phyloP scores from a whole-genome alignment of 2,797 vertebrate species.

The Aldrovandia affinis region DNA sequence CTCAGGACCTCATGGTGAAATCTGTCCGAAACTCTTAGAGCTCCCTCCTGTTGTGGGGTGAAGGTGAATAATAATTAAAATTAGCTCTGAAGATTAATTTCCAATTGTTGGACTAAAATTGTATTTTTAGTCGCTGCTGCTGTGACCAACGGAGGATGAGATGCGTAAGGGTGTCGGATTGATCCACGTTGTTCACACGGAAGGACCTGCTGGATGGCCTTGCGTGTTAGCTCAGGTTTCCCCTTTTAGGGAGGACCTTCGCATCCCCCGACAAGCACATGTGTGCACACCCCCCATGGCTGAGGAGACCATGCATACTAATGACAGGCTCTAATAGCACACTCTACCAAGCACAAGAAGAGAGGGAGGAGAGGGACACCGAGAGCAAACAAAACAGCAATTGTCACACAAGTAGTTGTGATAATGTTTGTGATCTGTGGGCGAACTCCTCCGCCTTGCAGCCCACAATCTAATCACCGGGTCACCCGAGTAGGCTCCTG shows the following conservation, averaged over 20 bases:
- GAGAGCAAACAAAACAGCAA: constrained; percentile 24
- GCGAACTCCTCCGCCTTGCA: constrained; percentile 6
- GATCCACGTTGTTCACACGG: neutral
- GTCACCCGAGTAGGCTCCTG: neutral
- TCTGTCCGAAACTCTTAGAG: constrained; percentile 44
- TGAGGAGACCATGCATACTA: constrained; percentile 26
- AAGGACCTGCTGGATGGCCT: neutral
- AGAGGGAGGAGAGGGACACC: neutral
- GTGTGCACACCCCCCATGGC: neutral
- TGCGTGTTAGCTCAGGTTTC: neutral
- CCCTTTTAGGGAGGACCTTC: neutral
- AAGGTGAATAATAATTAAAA: constrained; percentile 14
- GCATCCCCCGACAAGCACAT: constrained; percentile 14
- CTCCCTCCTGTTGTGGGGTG: constrained; percentile 18
- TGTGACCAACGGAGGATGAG: neutral
- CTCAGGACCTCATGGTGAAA: constrained; percentile 60
- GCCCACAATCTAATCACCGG: neutral
- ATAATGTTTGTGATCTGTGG: constrained; percentile 14
- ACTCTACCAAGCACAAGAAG: constrained; percentile 21
- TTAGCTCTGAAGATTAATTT: neutral
- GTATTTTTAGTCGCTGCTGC: neutral
- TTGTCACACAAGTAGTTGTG: constrained; percentile 22
- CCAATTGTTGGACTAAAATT: neutral
- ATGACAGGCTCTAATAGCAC: constrained; percentile 21
- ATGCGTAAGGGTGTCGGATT: neutral